Conservation (phyloP, 2,888 invertebrate species). For the Andrena haemorrhoa region DNA sequence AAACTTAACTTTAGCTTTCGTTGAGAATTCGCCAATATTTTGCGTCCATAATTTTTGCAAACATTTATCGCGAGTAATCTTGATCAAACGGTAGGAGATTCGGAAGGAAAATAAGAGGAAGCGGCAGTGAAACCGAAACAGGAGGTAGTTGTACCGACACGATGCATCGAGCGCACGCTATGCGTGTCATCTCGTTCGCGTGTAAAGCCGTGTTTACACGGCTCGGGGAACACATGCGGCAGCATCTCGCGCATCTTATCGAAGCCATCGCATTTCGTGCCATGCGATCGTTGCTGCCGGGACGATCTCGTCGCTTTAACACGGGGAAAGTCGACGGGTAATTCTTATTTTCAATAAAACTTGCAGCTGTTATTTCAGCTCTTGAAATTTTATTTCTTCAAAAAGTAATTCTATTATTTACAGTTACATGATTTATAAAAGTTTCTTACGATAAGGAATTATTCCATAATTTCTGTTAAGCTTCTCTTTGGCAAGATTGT, state of each 20-base stretch:
- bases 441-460: background rate
- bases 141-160: conserved; percentile 36
- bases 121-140: conserved; percentile 61
- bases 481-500: no score
- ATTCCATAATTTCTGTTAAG: background rate
- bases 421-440: background rate
- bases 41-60: background rate
- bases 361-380: background rate
- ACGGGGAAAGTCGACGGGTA: conserved; percentile 30
- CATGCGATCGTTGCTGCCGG: conserved; percentile 42
- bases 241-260: conserved; percentile 70
- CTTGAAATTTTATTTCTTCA: background rate
- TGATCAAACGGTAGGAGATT: background rate
- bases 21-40: conserved; percentile 3
- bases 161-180: conserved; percentile 41
- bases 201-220: conserved; percentile 80
- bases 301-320: background rate
- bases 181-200: conserved; percentile 71
- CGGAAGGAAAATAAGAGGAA: conserved; percentile 57
- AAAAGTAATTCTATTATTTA: background rate
- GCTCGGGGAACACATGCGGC: conserved; percentile 70
- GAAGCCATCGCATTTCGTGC: conserved; percentile 54
- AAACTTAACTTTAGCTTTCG: no score
- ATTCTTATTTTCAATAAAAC: background rate
- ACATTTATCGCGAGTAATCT: background rate